A percentile compares a stretch with the other conserved stretches of the same genome.
phyloP scores from a whole-genome alignment of 2,888 invertebrate genomes.

The Luffia ferchaultella region DNA sequence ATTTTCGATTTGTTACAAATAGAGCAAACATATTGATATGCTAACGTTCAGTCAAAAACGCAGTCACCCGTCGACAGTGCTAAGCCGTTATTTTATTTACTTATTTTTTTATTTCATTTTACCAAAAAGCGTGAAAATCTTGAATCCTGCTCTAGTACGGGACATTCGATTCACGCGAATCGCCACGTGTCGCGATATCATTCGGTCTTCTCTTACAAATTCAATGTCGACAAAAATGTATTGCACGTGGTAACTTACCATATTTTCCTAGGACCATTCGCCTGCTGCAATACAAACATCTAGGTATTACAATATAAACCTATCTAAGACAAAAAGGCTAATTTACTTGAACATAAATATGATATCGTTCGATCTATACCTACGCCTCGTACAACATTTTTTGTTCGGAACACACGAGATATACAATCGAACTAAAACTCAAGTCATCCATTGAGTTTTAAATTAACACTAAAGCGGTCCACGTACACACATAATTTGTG shows the following conservation, averaged over 20 bases:
- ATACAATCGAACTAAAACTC: constrained; percentile 24
- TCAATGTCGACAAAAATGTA: too few relatives aligned
- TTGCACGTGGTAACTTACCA: too few relatives aligned
- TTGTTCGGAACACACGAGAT: neutral
- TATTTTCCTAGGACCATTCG: constrained; percentile 24
- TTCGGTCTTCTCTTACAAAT: too few relatives aligned
- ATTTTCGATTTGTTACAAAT: neutral
- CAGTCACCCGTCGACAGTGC: neutral
- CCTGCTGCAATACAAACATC: constrained; percentile 47
- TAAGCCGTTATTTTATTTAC: neutral
- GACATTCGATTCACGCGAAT: neutral
- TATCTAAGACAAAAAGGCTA: constrained; percentile 56
- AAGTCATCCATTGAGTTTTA: constrained; percentile 29
- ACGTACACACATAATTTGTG: constrained; percentile 24
- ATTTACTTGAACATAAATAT: constrained; percentile 25
- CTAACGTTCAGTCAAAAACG: neutral
- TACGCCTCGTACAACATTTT: neutral
- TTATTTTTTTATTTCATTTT: neutral
- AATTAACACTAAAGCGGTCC: constrained; percentile 31
- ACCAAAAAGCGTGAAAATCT: neutral
- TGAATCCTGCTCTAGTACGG: neutral
- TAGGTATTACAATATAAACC: constrained; percentile 43
- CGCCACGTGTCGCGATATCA: too few relatives aligned
- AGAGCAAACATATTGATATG: neutral
- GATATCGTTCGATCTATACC: constrained; percentile 1